Evolutionary conservation across 2,113 vertebrate genomes (phyloP).

Genomic region (Vanacampus margaritifer): DNA sequence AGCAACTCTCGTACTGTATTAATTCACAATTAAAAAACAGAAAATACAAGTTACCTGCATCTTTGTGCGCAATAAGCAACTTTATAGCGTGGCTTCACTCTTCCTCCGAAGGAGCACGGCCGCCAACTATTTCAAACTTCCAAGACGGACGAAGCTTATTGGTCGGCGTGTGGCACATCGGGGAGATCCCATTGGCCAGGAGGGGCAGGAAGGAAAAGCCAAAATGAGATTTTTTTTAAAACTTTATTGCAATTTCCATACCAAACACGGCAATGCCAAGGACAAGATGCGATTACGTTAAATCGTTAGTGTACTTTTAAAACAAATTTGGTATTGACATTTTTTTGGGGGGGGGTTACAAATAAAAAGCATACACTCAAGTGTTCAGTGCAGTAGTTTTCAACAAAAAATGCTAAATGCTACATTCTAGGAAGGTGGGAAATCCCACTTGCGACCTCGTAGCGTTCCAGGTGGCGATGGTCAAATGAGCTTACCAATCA

Average conservation of each 20-base stretch:
- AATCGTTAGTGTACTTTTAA: no score
- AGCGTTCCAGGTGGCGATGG: no score
- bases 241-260: no score
- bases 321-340: no score
- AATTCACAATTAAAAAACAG: not conserved
- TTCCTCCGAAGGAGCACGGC: constrained; percentile 5
- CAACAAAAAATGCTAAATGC: no score
- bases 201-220: not conserved
- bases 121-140: constrained; percentile 65
- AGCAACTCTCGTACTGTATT: no score
- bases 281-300: constrained; percentile 21
- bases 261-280: no score
- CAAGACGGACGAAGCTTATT: constrained; percentile 17
- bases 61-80: not conserved
- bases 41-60: constrained; percentile 53
- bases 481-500: no score
- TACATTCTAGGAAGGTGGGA: no score
- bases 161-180: not conserved
- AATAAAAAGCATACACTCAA: not conserved
- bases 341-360: no score
- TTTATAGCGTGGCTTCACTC: not conserved
- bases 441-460: no score
- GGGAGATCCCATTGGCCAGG: constrained; percentile 38
- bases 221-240: no score
- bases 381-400: not conserved